Base-by-base conservation (phyloP, 1,140 invertebrate genomes). In the Sinonovacula constricta region DNA sequence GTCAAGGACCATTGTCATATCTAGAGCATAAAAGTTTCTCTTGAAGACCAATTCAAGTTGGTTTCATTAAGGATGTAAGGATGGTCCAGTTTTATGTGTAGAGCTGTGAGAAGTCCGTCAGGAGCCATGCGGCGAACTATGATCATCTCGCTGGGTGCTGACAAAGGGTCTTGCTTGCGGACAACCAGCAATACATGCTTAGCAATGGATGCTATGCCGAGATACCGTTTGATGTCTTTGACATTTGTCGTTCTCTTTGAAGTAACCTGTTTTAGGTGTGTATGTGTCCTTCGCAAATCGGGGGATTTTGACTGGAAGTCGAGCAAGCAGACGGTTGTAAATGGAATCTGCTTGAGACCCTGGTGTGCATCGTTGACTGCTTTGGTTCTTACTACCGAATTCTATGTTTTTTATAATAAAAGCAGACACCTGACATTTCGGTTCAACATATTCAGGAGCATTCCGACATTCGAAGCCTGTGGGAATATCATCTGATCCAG, bases 131-230 rank as follows among this genome's bases (percentile, higher is more conserved):
- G 39, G 2, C 78, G 75, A 5, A 84, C 76, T 18, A 79, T 54
- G 28, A 81, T 85, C 0, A 28, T 7, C 36, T 81, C 80, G 2
- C 36, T 30, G 2, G 34, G 3, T 0, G 54, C 5, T 12, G 15
- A n/a, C n/a, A n/a, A n/a, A n/a, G n/a, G n/a, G n/a, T n/a, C n/a
- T n/a, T n/a, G n/a, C n/a, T n/a, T n/a, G 1, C 0, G 28, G 33
- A 79, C 80, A n/a, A 80, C 75, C 14, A 85, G 45, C 3, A 85
- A 24, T 49, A 71, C 75, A 71, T 83, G 82, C 54, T 79, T 81
- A 45, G 80, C 39, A 36, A 83, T 80, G 7, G 74, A n/a, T n/a
- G n/a, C n/a, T n/a, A n/a, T n/a, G n/a, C n/a, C n/a, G n/a, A n/a
- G n/a, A n/a, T n/a, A n/a, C 0, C 77, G 56, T 53, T 84, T 77